Conservation (phyloP, 2,888 invertebrate genomes). For the Elmis aenea region DNA sequence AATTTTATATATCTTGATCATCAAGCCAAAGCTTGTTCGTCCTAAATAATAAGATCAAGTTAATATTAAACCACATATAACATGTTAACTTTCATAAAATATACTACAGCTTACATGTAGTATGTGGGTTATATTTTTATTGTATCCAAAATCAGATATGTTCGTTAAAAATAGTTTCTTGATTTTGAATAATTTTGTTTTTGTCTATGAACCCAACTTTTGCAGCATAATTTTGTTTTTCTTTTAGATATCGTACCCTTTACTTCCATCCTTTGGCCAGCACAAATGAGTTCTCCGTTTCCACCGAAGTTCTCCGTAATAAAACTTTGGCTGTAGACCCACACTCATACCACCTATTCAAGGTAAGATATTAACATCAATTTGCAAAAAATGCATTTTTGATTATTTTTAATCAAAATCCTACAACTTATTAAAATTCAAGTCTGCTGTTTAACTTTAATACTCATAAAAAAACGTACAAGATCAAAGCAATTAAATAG, state of each 20-base stretch:
- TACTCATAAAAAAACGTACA: too few species aligned
- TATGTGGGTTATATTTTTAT: too few species aligned
- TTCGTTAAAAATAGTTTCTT: not conserved
- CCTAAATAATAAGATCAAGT: too few species aligned
- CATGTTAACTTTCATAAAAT: too few species aligned
- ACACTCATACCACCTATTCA: conserved; percentile 66
- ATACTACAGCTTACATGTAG: too few species aligned
- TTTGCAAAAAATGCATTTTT: too few species aligned
- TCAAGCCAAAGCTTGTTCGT: too few species aligned
- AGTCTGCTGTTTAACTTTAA: not conserved
- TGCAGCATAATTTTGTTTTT: conserved; percentile 6
- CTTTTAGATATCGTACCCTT: conserved; percentile 58
- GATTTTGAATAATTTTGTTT: not conserved
- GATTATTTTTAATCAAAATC: too few species aligned
- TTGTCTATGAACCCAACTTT: not conserved
- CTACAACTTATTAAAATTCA: not conserved
- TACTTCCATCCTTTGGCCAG: conserved; percentile 82
- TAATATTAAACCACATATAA: too few species aligned
- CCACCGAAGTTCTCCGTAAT: conserved; percentile 68
- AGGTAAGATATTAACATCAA: conserved; percentile 46
- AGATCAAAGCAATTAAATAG: too few species aligned
- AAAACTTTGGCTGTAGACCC: conserved; percentile 63
- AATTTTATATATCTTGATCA: too few species aligned
- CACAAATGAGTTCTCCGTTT: conserved; percentile 74
- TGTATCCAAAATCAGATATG: too few species aligned